These are phyloP conservation scores for Suricata suricatta DNA, from an alignment of 2,113 vertebrate species.

Conservation along the genomic window DNA sequence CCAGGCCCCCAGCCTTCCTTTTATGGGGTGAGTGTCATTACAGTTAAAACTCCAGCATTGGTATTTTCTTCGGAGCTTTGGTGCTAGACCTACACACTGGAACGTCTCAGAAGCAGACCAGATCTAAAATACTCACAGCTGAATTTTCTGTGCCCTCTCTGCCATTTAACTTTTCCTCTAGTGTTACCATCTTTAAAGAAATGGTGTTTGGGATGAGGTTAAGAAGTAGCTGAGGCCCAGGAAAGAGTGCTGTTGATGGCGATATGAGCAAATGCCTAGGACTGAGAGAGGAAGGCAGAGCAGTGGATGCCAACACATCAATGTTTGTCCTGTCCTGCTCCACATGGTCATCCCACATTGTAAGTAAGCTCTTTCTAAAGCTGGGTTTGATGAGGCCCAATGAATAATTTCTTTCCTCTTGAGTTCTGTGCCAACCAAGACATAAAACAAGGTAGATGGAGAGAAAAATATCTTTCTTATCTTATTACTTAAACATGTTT, in stretches of 20 bases:
- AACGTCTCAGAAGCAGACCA: not conserved
- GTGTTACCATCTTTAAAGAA: not conserved
- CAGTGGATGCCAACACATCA: no score
- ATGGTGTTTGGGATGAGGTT: not conserved
- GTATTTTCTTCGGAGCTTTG: not conserved
- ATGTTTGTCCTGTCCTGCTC: not conserved
- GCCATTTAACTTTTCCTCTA: not conserved
- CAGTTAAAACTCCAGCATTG: not conserved
- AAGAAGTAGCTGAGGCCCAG: not conserved
- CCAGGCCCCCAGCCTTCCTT: not conserved
- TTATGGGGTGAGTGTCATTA: not conserved
- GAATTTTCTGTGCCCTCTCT: not conserved
- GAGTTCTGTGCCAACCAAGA: not conserved
- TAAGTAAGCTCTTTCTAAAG: not conserved
- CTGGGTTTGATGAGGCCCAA: not conserved
- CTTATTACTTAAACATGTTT: not conserved
- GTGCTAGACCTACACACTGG: not conserved
- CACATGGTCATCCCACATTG: not conserved
- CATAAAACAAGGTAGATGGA: not conserved
- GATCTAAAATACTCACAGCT: not conserved
- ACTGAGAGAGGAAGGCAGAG: not conserved
- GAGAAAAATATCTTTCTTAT: not conserved
- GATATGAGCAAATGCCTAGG: not conserved
- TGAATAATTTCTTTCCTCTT: not conserved
- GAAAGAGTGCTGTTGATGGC: not conserved